These are phyloP conservation scores for Heliocidaris erythrogramma DNA, from an alignment of 35 echinoderm and acorn worm genomes.

Conservation along the genomic window DNA sequence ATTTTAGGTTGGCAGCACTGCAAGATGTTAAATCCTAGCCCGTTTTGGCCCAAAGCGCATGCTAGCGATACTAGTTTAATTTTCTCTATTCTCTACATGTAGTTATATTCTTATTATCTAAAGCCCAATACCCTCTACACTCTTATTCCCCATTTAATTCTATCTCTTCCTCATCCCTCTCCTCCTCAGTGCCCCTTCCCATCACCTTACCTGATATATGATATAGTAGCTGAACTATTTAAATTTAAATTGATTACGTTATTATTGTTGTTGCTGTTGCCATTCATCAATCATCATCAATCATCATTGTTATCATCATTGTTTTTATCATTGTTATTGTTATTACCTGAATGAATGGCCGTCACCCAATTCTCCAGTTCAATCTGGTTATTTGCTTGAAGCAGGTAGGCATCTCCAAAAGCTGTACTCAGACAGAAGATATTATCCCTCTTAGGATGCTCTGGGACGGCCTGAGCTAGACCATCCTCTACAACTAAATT, in stretches of 20 bases:
- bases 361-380: constrained; percentile 98
- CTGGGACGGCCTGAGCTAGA: constrained; percentile 92
- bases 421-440: constrained; percentile 98
- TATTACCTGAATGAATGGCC: constrained; percentile 90
- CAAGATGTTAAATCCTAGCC: too few relatives aligned
- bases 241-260: neutral
- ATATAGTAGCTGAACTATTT: too few relatives aligned
- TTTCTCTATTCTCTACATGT: too few relatives aligned
- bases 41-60: too few relatives aligned
- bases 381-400: constrained; percentile 86
- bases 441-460: constrained; percentile 94
- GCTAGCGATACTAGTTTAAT: too few relatives aligned
- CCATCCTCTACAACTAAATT: constrained; percentile 87
- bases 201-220: too few relatives aligned
- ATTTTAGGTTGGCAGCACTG: too few relatives aligned
- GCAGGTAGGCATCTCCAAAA: constrained; percentile 92
- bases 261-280: neutral
- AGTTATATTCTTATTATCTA: too few relatives aligned
- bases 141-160: too few relatives aligned
- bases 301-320: neutral
- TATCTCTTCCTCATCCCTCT: too few relatives aligned
- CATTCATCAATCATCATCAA: neutral
- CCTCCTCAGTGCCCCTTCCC: too few relatives aligned
- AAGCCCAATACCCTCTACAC: too few relatives aligned
- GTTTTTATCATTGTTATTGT: neutral